Conservation (phyloP, 1,140 invertebrate genomes). For the Anoplophora glabripennis region DNA sequence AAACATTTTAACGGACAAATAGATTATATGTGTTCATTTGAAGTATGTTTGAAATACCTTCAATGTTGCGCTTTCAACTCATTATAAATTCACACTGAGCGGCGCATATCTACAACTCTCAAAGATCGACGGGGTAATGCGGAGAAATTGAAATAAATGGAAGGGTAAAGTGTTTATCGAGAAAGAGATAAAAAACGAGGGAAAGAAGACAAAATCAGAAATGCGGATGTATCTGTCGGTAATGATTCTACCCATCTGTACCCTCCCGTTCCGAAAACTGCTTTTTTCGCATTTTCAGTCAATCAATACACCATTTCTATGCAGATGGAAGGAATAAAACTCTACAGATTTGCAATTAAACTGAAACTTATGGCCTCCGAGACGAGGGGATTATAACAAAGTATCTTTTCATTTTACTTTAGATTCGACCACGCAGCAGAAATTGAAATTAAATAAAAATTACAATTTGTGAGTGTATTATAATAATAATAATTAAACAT, state of each 20-base stretch:
- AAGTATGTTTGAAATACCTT: too few relatives aligned
- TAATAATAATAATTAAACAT: too few relatives aligned
- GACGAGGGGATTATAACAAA: too few relatives aligned
- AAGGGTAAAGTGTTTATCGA: conserved; percentile 20
- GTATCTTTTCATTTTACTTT: too few relatives aligned
- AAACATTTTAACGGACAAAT: too few relatives aligned
- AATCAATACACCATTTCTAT: conserved; percentile 21
- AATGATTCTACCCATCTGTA: conserved; percentile 21
- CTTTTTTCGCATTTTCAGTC: conserved; percentile 21
- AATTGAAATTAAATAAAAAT: too few relatives aligned
- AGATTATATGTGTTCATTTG: too few relatives aligned
- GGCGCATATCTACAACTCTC: too few relatives aligned
- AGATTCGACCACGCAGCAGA: too few relatives aligned
- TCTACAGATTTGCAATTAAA: conserved; percentile 10
- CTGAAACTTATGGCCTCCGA: background rate
- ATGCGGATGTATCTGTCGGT: conserved; percentile 18
- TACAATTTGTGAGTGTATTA: too few relatives aligned
- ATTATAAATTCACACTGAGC: too few relatives aligned
- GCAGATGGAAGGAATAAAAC: conserved; percentile 6
- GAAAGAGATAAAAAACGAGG: conserved; percentile 26
- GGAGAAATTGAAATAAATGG: conserved; percentile 24
- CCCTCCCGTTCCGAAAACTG: conserved; percentile 21
- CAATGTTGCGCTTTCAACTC: too few relatives aligned
- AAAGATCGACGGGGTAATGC: conserved; percentile 1
- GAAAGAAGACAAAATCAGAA: conserved; percentile 17